Percentiles rank a stretch among this genome's conserved stretches.
Evolutionary conservation across 2,888 invertebrate species (phyloP).

Genomic region (Latrodectus hesperus): DNA sequence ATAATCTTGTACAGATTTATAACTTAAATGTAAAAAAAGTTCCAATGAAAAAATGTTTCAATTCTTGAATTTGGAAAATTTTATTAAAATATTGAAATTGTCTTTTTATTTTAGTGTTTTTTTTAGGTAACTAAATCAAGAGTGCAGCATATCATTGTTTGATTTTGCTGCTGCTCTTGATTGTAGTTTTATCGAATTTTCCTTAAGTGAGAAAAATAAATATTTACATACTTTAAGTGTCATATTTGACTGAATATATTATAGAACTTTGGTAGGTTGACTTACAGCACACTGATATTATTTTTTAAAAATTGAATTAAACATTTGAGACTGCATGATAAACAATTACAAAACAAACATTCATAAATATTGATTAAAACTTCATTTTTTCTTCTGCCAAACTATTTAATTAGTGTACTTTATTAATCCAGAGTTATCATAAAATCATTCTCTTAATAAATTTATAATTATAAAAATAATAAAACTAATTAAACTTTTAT

Average conservation of each 20-base stretch:
- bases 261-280: not conserved
- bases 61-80: slow-evolving; percentile 11
- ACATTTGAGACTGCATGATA: no score
- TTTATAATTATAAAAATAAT: no score
- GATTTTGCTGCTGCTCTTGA: slow-evolving; percentile 14
- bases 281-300: not conserved
- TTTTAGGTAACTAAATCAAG: not conserved
- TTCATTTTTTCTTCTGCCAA: no score
- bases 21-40: slow-evolving; percentile 38
- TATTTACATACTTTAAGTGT: slow-evolving; percentile 21
- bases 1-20: slow-evolving; percentile 66
- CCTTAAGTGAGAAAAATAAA: slow-evolving; percentile 22
- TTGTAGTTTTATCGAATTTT: slow-evolving; percentile 28
- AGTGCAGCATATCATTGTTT: slow-evolving; percentile 44
- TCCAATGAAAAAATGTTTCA: not conserved
- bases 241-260: not conserved
- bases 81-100: not conserved
- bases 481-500: no score
- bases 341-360: no score
- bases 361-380: no score
- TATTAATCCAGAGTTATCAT: no score
- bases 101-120: not conserved
- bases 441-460: no score
- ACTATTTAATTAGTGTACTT: no score
- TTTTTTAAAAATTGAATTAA: no score